phyloP scores from a whole-genome alignment of 2,888 invertebrate genomes.

The Drosophila subsilvestris region DNA sequence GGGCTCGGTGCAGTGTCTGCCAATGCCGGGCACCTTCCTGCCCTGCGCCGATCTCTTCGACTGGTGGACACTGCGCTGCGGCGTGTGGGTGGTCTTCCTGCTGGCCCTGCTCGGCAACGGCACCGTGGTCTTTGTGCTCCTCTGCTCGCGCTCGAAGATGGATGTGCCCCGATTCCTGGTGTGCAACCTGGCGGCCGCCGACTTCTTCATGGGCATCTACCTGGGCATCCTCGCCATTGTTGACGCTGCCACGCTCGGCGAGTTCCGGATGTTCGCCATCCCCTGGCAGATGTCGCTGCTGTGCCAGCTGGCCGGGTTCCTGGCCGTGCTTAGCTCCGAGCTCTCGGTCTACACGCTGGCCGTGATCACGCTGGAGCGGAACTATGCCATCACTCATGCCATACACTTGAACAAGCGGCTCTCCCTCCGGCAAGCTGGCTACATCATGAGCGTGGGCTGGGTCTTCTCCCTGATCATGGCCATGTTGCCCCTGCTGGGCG shows the following conservation, averaged over 20 bases:
- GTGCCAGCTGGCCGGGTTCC: constrained; percentile 96
- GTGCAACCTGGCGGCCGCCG: constrained; percentile 97
- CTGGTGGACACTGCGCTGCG: constrained; percentile 98
- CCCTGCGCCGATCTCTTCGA: constrained; percentile 98
- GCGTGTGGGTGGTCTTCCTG: constrained; percentile 98
- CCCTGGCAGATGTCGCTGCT: constrained; percentile 98
- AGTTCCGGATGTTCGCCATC: constrained; percentile 98
- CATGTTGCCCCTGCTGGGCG: constrained; percentile 93
- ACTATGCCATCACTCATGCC: constrained; percentile 98
- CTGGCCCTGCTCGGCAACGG: constrained; percentile 98
- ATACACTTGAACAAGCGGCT: constrained; percentile 97
- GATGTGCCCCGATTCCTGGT: constrained; percentile 98
- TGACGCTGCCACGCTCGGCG: constrained; percentile 97
- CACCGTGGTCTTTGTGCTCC: constrained; percentile 96
- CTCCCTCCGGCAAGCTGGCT: constrained; percentile 95
- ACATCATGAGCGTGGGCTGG: constrained; percentile 97
- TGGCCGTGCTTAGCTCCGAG: constrained; percentile 97
- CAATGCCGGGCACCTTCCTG: constrained; percentile 95
- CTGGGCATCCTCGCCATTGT: constrained; percentile 97
- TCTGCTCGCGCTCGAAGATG: constrained; percentile 96
- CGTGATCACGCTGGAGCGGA: constrained; percentile 97
- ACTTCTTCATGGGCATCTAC: constrained; percentile 98
- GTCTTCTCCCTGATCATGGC: constrained; percentile 94
- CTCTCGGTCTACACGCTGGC: constrained; percentile 97
- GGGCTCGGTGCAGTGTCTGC: constrained; percentile 88